These are phyloP conservation scores for Danionella cerebrum DNA, from an alignment of 2,113 vertebrate species.

Conservation along the genomic window DNA sequence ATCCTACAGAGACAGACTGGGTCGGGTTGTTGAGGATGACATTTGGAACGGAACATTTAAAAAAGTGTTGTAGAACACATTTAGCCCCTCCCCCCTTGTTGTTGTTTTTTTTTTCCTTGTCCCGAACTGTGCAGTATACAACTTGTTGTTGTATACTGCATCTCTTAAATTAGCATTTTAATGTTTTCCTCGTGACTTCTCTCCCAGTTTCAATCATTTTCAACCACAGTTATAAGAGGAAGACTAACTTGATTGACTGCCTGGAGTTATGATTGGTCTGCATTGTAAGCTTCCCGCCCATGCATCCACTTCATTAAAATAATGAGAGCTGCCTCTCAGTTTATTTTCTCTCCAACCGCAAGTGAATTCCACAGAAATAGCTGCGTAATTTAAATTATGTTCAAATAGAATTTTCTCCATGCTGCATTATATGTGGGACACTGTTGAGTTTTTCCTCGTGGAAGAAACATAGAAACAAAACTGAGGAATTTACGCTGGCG, in stretches of 20 bases:
- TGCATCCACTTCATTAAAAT: not conserved
- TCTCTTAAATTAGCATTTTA: not conserved
- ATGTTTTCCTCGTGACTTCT: not conserved
- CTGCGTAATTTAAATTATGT: conserved; percentile 1
- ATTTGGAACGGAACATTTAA: too few relatives aligned
- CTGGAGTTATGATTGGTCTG: not conserved
- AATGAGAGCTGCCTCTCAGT: not conserved
- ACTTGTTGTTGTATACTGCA: too few relatives aligned
- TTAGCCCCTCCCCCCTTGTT: too few relatives aligned
- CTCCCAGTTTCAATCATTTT: too few relatives aligned
- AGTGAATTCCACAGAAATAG: not conserved
- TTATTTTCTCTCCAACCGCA: not conserved
- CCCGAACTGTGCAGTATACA: too few relatives aligned
- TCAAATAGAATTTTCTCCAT: not conserved
- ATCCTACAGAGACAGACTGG: conserved; percentile 6
- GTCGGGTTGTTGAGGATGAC: too few relatives aligned
- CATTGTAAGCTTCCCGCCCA: not conserved
- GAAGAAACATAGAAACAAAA: not conserved
- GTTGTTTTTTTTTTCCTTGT: too few relatives aligned
- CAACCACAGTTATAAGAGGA: not conserved
- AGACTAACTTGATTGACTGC: not conserved
- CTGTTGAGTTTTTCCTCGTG: not conserved
- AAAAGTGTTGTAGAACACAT: too few relatives aligned
- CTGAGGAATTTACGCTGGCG: not conserved
- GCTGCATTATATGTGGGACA: not conserved